phyloP scores from a whole-genome alignment of 1,140 invertebrate genomes.

The Drosophila teissieri region DNA sequence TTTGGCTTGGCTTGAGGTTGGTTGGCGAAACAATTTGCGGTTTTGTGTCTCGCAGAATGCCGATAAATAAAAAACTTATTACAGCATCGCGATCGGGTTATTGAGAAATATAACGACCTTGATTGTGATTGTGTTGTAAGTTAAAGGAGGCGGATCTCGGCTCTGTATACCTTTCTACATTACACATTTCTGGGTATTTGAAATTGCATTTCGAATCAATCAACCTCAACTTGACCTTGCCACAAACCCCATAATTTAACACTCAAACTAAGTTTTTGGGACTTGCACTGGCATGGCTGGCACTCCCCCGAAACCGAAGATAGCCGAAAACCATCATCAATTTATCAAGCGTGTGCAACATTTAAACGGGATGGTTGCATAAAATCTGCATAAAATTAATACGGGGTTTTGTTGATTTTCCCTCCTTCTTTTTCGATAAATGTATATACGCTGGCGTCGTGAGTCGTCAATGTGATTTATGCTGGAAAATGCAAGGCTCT shows the following conservation, averaged over 20 bases:
- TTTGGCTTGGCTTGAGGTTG: conserved; percentile 21
- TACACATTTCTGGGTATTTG: conserved; percentile 37
- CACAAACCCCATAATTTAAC: conserved; percentile 59
- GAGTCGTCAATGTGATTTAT: conserved; percentile 74
- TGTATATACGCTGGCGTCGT: conserved; percentile 59
- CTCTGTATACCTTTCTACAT: conserved; percentile 29
- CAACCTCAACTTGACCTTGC: conserved; percentile 75
- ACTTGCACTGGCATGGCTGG: conserved; percentile 16
- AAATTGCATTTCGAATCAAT: conserved; percentile 75
- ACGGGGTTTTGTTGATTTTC: conserved; percentile 45
- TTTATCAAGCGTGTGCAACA: conserved; percentile 76
- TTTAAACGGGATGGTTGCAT: conserved; percentile 66
- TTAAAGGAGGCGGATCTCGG: conserved; percentile 20
- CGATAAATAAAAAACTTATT: conserved; percentile 58
- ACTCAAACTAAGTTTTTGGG: conserved; percentile 33
- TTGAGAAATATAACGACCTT: conserved; percentile 43
- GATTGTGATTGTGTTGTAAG: conserved; percentile 40
- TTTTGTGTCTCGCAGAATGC: conserved; percentile 47
- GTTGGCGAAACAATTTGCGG: conserved; percentile 65
- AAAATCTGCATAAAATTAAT: conserved; percentile 80
- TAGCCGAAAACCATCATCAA: conserved; percentile 54
- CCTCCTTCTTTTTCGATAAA: conserved; percentile 68
- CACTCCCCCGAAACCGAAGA: conserved; percentile 42
- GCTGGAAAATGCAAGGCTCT: conserved; percentile 65
- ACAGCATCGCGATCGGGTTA: conserved; percentile 43